These are phyloP conservation scores for Toxotes lorentzi DNA, from an alignment of 2,797 vertebrate species.

Conservation along the genomic window DNA sequence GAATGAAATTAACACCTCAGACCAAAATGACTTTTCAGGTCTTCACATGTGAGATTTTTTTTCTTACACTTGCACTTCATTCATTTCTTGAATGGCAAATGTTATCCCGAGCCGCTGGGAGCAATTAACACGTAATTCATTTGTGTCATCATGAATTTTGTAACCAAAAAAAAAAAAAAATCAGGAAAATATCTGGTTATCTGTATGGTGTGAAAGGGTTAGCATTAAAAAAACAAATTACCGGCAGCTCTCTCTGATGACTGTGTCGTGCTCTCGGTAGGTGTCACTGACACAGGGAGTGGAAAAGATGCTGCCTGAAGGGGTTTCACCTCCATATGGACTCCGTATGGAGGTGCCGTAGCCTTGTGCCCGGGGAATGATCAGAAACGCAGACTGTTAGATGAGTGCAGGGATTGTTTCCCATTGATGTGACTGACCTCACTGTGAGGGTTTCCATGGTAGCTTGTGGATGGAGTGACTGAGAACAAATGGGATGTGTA, in stretches of 20 bases:
- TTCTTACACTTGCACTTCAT: slow-evolving; percentile 24
- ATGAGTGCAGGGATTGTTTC: slow-evolving; percentile 63
- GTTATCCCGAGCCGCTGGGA: slow-evolving; percentile 26
- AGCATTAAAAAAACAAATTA: slow-evolving; percentile 44
- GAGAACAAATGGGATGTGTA: slow-evolving; percentile 81
- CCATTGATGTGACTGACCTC: slow-evolving; percentile 70
- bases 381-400: slow-evolving; percentile 53
- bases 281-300: slow-evolving; percentile 30
- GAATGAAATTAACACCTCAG: slow-evolving; percentile 19
- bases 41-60: not conserved
- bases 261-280: not conserved
- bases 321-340: slow-evolving; percentile 45
- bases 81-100: slow-evolving; percentile 42
- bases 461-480: slow-evolving; percentile 77
- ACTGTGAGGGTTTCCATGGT: slow-evolving; percentile 79
- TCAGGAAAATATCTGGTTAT: not conserved
- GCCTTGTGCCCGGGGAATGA: slow-evolving; percentile 48
- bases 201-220: not conserved
- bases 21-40: not conserved
- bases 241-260: slow-evolving; percentile 14
- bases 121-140: not conserved
- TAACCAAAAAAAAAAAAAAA: no score
- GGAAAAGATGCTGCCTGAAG: slow-evolving; percentile 49
- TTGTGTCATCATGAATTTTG: slow-evolving; percentile 1
- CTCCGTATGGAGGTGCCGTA: slow-evolving; percentile 44